A percentile compares a stretch with the other conserved stretches of the same genome.
Evolutionary conservation across 1,140 invertebrate species (phyloP).

Genomic region (Hirudo medicinalis): DNA sequence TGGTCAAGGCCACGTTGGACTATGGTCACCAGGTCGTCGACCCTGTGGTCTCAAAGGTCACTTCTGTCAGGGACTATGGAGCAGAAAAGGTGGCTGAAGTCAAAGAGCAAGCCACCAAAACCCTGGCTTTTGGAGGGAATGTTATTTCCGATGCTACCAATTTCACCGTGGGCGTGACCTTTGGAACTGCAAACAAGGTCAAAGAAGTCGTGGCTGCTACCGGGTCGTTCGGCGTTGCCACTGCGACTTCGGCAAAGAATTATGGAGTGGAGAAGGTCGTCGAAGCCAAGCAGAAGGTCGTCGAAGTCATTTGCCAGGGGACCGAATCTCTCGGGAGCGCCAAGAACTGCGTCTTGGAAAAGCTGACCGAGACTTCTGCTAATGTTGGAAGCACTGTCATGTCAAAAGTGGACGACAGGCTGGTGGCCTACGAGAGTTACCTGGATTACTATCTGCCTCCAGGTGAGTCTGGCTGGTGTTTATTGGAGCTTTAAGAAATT

Average conservation of each 20-base stretch:
- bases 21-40: background rate
- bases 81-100: too few species aligned
- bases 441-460: slow-evolving; percentile 8
- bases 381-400: background rate
- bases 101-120: too few species aligned
- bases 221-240: background rate
- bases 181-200: background rate
- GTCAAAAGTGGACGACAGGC: background rate
- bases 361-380: background rate
- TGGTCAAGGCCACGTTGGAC: background rate
- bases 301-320: too few species aligned
- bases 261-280: background rate
- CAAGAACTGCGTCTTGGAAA: background rate
- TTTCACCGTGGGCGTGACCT: background rate
- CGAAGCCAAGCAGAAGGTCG: background rate
- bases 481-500: background rate
- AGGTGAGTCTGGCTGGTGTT: background rate
- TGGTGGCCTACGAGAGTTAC: background rate
- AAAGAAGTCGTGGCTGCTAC: background rate
- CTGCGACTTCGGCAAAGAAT: background rate
- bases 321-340: background rate
- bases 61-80: background rate
- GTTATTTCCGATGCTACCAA: too few species aligned
- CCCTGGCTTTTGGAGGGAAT: too few species aligned
- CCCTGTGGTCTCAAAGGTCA: background rate